phyloP scores from a whole-genome alignment of 2,888 invertebrate species.

The Apamea epomidion region DNA sequence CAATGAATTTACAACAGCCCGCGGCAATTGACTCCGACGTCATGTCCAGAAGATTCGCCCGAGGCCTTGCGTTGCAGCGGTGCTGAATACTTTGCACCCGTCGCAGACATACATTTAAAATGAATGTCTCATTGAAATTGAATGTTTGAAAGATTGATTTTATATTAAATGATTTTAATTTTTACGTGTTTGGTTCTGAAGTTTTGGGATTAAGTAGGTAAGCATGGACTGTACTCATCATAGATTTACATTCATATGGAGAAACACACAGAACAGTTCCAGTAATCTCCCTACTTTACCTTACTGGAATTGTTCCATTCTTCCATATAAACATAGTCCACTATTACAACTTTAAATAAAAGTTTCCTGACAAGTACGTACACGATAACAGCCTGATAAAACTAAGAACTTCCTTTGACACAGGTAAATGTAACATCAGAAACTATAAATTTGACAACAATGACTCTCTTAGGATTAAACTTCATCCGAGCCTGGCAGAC shows the following conservation, averaged over 20 bases:
- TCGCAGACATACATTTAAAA: constrained; percentile 29
- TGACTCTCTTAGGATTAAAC: constrained; percentile 40
- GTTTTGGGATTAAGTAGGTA: not conserved
- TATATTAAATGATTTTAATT: not conserved
- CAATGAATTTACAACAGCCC: constrained; percentile 24
- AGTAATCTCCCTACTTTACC: too few relatives aligned
- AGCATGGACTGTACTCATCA: not conserved
- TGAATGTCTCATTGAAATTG: constrained; percentile 28
- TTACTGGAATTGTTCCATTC: not conserved
- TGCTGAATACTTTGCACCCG: constrained; percentile 24
- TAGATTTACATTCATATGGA: too few relatives aligned
- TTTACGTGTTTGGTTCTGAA: not conserved
- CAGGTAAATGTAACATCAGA: constrained; percentile 38
- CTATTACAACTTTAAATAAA: not conserved
- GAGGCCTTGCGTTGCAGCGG: constrained; percentile 5
- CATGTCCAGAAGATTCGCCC: constrained; percentile 32
- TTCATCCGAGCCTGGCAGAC: constrained; percentile 41
- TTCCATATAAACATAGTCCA: too few relatives aligned
- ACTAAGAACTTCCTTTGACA: constrained; percentile 25
- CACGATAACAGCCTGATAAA: constrained; percentile 10
- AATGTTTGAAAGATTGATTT: constrained; percentile 40
- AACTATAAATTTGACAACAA: constrained; percentile 54
- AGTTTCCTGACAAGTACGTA: too few relatives aligned
- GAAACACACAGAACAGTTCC: too few relatives aligned
- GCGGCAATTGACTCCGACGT: constrained; percentile 23